Evolutionary conservation across 2,113 vertebrate genomes (phyloP).

Genomic region (Ciconia stormi): DNA sequence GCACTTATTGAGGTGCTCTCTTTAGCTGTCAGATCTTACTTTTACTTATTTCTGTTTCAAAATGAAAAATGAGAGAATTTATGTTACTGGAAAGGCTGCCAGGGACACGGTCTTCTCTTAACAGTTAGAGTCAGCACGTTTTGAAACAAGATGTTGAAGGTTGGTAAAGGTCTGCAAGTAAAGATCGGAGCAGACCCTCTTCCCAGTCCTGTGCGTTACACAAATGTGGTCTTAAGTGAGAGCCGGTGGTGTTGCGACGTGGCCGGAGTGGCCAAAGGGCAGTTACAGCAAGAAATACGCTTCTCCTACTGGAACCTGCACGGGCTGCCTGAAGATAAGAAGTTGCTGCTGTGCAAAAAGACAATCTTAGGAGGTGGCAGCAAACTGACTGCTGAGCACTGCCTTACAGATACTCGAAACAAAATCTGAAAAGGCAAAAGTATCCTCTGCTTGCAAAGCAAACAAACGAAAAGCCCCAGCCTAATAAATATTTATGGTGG

Average conservation of each 20-base stretch:
- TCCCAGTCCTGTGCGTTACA: background rate
- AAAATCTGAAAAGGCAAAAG: background rate
- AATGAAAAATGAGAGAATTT: accelerated
- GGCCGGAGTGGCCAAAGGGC: background rate
- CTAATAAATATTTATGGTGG: background rate
- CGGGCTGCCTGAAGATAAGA: background rate
- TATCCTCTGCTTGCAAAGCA: background rate
- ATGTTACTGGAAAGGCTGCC: accelerated
- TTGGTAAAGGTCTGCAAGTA: background rate
- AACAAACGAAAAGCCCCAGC: background rate
- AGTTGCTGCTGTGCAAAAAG: background rate
- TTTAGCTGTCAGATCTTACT: background rate
- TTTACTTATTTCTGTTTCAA: background rate
- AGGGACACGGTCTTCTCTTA: background rate
- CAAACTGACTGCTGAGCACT: background rate
- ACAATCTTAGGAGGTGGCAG: background rate
- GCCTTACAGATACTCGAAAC: background rate
- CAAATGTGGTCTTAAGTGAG: background rate
- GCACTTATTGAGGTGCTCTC: accelerated
- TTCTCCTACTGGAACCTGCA: too few relatives aligned
- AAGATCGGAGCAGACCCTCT: background rate
- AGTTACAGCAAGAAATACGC: background rate
- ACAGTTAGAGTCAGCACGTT: accelerated
- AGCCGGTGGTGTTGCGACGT: background rate
- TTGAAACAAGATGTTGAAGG: background rate